Base-by-base conservation (phyloP, 2,113 vertebrate species). In the Lycocorax pyrrhopterus region DNA sequence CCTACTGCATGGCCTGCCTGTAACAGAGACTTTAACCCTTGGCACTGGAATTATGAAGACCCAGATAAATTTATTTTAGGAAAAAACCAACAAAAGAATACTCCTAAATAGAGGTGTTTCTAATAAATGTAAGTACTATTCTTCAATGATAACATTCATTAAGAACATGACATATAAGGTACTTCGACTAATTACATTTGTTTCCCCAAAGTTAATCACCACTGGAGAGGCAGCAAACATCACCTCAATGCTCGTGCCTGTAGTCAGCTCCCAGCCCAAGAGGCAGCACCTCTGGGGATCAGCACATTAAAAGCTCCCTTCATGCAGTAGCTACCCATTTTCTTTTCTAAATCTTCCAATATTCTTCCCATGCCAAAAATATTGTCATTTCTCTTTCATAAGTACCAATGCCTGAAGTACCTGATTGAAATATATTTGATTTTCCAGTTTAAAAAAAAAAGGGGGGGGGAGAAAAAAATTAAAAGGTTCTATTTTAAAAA, bases 191-290 rank as follows among this genome's bases (percentile, higher is more conserved):
- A 51, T 66, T 47, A 20, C 33, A n/a, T 52, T 90, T 75, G 22
- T 95, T 86, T 86, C 69, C 32, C 35, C 26, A 10, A 60, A 86
- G 63, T 85, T 56, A 66, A 67, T 79, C 64, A 56, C 69, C 51
- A 33, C 5, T 56, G 59, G 39, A 93, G 86, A 92, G 60, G 73
- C 33, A 64, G 37, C 60, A 91, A 91, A 71, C 6, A 2, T 77
- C 83, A 78, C 46, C 87, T 68, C 89, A 92, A 14, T 5, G 3
- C 29, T 67, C 56, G 4, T 10, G 53, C 72, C 47, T 68, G 47
- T 30, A 89, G 60, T 7, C 71, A 89, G 73, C 17, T 89, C 43
- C n/a, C 84, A 64, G 77, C 52, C 74, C 86, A 73, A 59, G 78
- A 74, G 79, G n/a, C 51, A 64, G 35, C 44, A 77, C 55, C 71